These are phyloP conservation scores for Lycodopsis pacificus DNA, from an alignment of 2,797 vertebrate genomes.

Conservation along the genomic window DNA sequence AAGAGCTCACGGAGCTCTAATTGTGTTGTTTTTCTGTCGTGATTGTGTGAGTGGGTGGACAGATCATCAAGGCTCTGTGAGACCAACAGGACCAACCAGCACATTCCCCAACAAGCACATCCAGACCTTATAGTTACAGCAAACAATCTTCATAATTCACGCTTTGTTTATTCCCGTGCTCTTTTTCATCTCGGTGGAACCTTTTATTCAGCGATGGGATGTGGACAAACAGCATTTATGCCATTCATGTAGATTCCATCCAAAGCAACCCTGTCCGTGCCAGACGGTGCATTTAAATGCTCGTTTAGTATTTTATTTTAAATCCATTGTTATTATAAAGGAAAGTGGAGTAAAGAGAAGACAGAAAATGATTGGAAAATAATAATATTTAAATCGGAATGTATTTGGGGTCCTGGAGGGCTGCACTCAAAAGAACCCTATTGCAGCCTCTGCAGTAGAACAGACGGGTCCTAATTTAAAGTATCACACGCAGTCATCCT, in stretches of 20 bases:
- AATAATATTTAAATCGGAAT: background rate
- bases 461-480: no score
- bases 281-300: background rate
- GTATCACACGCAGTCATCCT: no score
- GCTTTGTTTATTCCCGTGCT: slow-evolving; percentile 41
- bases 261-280: slow-evolving; percentile 17
- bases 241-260: slow-evolving; percentile 35
- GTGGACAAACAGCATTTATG: slow-evolving; percentile 49
- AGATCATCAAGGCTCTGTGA: slow-evolving; percentile 34
- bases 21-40: slow-evolving; percentile 1
- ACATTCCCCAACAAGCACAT: slow-evolving; percentile 20
- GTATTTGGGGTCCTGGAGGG: background rate
- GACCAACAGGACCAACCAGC: slow-evolving; percentile 34
- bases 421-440: background rate
- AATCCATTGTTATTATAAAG: background rate
- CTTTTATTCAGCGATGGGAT: slow-evolving; percentile 34
- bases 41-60: slow-evolving; percentile 29
- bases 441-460: no score
- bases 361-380: background rate
- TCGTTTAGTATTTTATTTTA: background rate
- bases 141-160: slow-evolving; percentile 51
- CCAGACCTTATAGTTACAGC: slow-evolving; percentile 32
- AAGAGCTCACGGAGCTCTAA: background rate
- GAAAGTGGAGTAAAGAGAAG: background rate
- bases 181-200: slow-evolving; percentile 41